phyloP scores from a whole-genome alignment of 1,140 invertebrate species.

The Bicyclus anynana region DNA sequence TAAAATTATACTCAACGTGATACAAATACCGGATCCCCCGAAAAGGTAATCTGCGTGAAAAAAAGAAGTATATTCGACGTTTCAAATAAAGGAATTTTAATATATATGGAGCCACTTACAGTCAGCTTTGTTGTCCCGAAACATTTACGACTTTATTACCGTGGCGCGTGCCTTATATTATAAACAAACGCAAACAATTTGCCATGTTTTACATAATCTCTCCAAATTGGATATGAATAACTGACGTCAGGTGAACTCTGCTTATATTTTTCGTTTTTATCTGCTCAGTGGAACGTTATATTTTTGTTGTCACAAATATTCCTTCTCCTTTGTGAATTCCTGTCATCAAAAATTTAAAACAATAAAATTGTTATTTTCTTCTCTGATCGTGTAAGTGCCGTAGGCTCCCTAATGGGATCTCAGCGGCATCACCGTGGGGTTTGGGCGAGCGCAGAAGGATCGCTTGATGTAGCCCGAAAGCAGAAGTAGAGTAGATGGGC shows the following conservation, averaged over 20 bases:
- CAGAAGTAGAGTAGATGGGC: too few species aligned
- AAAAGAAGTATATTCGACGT: slow-evolving; percentile 31
- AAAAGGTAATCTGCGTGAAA: background rate
- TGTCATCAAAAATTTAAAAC: too few species aligned
- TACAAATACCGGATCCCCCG: slow-evolving; percentile 32
- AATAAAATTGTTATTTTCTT: too few species aligned
- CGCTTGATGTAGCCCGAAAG: too few species aligned
- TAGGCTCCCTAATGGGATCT: too few species aligned
- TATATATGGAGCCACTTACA: slow-evolving; percentile 48
- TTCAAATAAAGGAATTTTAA: slow-evolving; percentile 53
- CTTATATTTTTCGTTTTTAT: slow-evolving; percentile 3
- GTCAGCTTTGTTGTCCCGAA: slow-evolving; percentile 39
- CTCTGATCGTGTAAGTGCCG: too few species aligned
- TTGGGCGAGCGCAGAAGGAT: too few species aligned
- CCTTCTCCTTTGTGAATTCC: background rate
- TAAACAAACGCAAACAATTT: slow-evolving; percentile 57
- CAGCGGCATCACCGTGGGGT: too few species aligned
- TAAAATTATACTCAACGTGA: slow-evolving; percentile 34
- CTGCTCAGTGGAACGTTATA: background rate
- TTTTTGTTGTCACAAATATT: background rate
- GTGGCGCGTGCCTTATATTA: slow-evolving; percentile 43
- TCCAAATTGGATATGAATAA: slow-evolving; percentile 51
- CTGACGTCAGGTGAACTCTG: slow-evolving; percentile 21
- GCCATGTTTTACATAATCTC: slow-evolving; percentile 55
- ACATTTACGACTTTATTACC: slow-evolving; percentile 63